Base-by-base conservation (phyloP, 2,888 invertebrate genomes). In the Neuroscelio doddi region DNA sequence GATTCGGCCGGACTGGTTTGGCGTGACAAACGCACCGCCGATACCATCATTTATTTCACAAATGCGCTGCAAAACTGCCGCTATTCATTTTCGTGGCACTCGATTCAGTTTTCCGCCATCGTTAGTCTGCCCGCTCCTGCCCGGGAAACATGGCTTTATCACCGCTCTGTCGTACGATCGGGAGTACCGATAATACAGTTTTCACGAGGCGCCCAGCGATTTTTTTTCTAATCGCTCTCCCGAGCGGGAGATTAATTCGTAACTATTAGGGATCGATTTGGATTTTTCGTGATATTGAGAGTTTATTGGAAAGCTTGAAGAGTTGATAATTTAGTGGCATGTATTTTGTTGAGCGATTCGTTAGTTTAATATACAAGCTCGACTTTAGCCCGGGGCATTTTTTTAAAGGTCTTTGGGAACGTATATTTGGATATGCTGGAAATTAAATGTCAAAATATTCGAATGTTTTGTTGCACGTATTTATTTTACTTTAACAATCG, bases 11-110 rank as follows among this genome's bases (percentile, higher is more conserved):
- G 51, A 58, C 68, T 57, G 70, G 64, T 69, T 70, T 56, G 62
- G 74, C 79, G 82, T 84, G 84, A 83, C 83, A 84, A 84, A 84
- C 82, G 82, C 80, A 77, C 77, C 81, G 78, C 79, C 83, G 83
- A 84, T 84, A 82, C 80, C 83, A 82, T 84, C 84, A 83, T 84
- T 84, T 84, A 83, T 84, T 84, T 82, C 77, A 79, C 82, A 84
- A 84, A 83, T 83, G 81, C 78, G 81, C 79, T 79, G 82, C 83
- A 84, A 84, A 84, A 84, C 82, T 84, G 81, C 82, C 77, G 82
- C 84, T 83, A 84, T 84, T 84, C 83, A 84, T 84, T 84, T 84
- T 80, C 82, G 78, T 78, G 76, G 76, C 77, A 78, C 80, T 78
- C 81, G 81, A 81, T 82, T 82, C 81, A 81, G 81, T 82, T 81